These are phyloP conservation scores for Eubucco bourcierii DNA, from an alignment of 2,113 vertebrate species.

Conservation along the genomic window DNA sequence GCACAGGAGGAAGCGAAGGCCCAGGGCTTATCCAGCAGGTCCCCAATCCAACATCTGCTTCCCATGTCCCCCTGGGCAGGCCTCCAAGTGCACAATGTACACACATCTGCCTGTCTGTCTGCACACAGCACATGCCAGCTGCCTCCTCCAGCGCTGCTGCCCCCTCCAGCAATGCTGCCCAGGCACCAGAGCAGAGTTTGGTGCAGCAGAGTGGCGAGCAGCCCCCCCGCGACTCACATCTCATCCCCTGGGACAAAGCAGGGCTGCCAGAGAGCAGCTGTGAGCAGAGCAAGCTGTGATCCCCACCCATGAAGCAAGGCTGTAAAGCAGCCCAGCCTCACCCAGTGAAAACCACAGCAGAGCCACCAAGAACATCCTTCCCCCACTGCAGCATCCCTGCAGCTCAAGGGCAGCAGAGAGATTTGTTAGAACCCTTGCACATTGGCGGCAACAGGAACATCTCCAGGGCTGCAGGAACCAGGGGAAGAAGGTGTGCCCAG, in stretches of 20 bases:
- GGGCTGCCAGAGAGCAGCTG: neutral
- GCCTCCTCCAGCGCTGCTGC: neutral
- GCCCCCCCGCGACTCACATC: neutral
- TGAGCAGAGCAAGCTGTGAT: neutral
- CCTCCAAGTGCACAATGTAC: neutral
- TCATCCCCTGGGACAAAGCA: neutral
- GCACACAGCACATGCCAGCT: neutral
- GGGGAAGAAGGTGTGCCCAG: neutral
- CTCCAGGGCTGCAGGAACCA: neutral
- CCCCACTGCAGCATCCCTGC: neutral
- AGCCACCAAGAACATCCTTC: neutral
- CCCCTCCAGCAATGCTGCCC: neutral
- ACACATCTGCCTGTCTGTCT: neutral
- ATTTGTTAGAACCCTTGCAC: neutral
- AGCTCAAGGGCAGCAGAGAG: neutral
- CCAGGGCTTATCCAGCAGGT: neutral
- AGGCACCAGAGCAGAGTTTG: neutral
- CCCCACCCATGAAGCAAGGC: neutral
- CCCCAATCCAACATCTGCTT: slow-evolving; percentile 60
- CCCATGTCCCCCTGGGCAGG: slow-evolving; percentile 1
- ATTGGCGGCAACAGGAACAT: neutral
- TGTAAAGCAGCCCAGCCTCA: neutral
- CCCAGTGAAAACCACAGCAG: neutral
- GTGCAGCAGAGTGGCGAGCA: neutral
- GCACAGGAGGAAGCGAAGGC: neutral